A percentile compares a stretch with the other conserved stretches of the same genome.
These are phyloP conservation scores for Labeo rohita DNA, from an alignment of 2,113 vertebrate genomes.

Conservation along the genomic window DNA sequence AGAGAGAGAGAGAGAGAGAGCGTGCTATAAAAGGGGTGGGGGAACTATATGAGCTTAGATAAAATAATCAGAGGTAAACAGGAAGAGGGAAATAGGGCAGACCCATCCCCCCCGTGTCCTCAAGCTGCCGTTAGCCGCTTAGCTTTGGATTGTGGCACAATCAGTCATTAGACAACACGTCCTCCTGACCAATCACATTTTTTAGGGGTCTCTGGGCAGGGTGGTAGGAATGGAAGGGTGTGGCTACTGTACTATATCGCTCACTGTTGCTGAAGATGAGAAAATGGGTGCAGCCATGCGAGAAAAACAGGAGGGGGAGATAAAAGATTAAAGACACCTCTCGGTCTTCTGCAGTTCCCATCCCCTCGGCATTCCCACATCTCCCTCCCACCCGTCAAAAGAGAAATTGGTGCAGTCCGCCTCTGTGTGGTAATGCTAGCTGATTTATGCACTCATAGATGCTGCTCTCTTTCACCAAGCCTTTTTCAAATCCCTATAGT, in stretches of 20 bases:
- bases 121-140: slow-evolving; percentile 57
- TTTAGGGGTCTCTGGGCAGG: slow-evolving; percentile 21
- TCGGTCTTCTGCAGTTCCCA: neutral
- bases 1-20: slow-evolving; percentile 26
- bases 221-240: slow-evolving; percentile 40
- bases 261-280: slow-evolving; percentile 49
- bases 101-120: slow-evolving; percentile 45
- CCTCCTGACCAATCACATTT: slow-evolving; percentile 46
- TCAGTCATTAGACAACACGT: slow-evolving; percentile 39
- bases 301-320: slow-evolving; percentile 31
- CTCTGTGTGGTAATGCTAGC: neutral
- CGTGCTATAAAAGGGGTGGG: slow-evolving; percentile 34
- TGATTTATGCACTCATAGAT: neutral
- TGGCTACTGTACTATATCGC: slow-evolving; percentile 46
- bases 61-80: slow-evolving; percentile 62
- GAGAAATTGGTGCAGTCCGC: slow-evolving; percentile 62
- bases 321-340: slow-evolving; percentile 44
- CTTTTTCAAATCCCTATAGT: neutral
- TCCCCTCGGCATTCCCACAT: neutral
- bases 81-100: slow-evolving; percentile 58
- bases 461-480: neutral
- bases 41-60: slow-evolving; percentile 50
- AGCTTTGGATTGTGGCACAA: slow-evolving; percentile 50
- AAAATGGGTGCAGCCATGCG: slow-evolving; percentile 60
- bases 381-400: slow-evolving; percentile 32